Evolutionary conservation across 2,888 invertebrate genomes (phyloP).

Genomic region (Lithophane ornitopus): DNA sequence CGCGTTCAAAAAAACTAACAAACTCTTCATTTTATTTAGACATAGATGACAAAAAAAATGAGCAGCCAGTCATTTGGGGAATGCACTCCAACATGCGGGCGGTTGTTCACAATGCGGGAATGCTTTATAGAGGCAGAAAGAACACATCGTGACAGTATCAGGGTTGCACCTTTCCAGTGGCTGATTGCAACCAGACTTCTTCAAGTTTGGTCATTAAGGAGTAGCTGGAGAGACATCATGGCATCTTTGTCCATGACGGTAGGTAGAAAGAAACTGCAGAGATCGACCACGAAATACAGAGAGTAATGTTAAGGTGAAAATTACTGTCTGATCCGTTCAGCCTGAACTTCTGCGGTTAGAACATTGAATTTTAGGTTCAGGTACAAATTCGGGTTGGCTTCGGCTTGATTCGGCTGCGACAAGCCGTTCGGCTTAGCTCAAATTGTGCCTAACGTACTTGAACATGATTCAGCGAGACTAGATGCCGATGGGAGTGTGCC

Average conservation of each 20-base stretch:
- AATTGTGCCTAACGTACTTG: neutral
- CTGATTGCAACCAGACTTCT: neutral
- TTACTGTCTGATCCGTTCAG: neutral
- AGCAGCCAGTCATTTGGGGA: slow-evolving; percentile 4
- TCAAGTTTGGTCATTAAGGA: neutral
- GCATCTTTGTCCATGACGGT: accelerated
- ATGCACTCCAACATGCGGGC: slow-evolving; percentile 37
- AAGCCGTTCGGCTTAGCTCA: too few relatives aligned
- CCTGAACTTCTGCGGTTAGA: neutral
- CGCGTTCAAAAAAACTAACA: too few relatives aligned
- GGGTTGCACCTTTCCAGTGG: slow-evolving; percentile 11
- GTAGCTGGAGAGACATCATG: neutral
- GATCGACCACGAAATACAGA: neutral
- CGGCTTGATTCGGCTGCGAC: neutral
- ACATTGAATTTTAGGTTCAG: neutral
- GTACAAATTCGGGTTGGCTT: neutral
- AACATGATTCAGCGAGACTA: neutral
- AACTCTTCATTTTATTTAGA: too few relatives aligned
- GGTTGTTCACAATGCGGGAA: slow-evolving; percentile 19
- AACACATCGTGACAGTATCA: slow-evolving; percentile 1
- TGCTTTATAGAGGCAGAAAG: slow-evolving; percentile 13
- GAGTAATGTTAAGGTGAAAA: neutral
- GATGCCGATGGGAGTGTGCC: neutral
- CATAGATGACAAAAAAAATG: neutral
- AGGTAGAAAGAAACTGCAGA: neutral